Evolutionary conservation across 1,140 invertebrate genomes (phyloP), one percentile per base, ranked within the genome.

Genomic region (Forficula auricularia): DNA sequence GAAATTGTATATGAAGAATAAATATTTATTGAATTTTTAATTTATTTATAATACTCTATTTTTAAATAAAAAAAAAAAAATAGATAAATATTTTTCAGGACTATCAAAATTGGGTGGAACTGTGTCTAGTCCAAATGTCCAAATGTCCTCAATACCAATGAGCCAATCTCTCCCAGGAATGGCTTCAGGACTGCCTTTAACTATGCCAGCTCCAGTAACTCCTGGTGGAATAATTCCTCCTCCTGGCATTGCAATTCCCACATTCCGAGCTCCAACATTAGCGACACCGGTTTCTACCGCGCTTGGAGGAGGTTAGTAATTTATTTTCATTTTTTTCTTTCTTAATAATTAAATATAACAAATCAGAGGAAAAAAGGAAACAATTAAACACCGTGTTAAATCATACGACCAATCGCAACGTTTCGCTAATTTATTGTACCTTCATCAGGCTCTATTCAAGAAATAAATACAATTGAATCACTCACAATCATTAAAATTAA

Each of bases 201-300:
- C 55, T 15, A 51, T 67, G 20, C 58, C 64, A 44, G 50, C 51
- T 32, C 55, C 51, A 41, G 54, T 48, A 36, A 53, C 44, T 27
- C 49, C 44, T 43, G 53, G 14, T 49, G 46, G 31, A 36, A 38
- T 43, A 30, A 62, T 54, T 43, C 63, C 62, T 43, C 75, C 71
- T 14, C 71, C 70, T 43, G 76, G 70, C 9, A 64, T 77, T 40
- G 73, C 68, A 22, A 71, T 77, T 45, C 73, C 77, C 12, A 67
- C 70, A 1, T 43, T 57, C 19, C 52, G 53, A 40, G 42, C 57
- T 15, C 49, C 57, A 33, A 45, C 58, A 10, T 34, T 54, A 13
- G 44, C 52, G 19, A 46, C 56, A n/a, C 46, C 54, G 38, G 44
- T 49, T 20, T 33, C 45, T 18, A 37, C 47, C 3, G 34, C 47